Percentiles rank a stretch among this genome's conserved stretches.
Conservation (phyloP, 1,140 invertebrate genomes). For the Heliconius eleuchia region DNA sequence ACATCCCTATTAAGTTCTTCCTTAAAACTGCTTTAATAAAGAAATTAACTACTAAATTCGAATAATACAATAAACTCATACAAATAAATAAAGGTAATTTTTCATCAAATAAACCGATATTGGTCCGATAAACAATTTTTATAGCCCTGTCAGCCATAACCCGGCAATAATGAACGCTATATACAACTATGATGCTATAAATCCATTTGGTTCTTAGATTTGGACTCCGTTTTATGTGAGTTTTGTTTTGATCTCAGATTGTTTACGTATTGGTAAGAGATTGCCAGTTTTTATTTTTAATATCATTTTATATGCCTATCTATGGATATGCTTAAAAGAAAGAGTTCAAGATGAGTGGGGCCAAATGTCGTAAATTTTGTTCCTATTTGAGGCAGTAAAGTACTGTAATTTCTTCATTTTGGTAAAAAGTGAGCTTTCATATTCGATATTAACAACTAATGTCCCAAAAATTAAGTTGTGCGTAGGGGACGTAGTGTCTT, state of each 20-base stretch:
- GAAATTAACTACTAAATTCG: background rate
- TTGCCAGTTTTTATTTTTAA: no score
- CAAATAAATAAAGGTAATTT: conserved; percentile 36
- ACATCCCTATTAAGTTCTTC: no score
- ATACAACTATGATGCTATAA: conserved; percentile 7
- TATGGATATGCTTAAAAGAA: no score
- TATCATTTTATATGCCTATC: no score
- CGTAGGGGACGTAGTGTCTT: no score
- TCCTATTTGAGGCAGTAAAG: no score
- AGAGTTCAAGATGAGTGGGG: no score
- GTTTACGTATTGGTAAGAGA: background rate
- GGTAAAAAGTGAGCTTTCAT: no score
- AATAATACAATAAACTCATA: conserved; percentile 28
- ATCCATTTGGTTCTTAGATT: background rate
- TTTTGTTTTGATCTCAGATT: background rate
- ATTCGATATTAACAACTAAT: no score
- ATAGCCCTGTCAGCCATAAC: conserved; percentile 37
- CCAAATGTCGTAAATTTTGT: no score
- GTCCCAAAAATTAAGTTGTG: no score
- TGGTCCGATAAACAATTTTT: conserved; percentile 42
- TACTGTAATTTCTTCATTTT: no score
- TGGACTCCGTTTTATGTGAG: background rate
- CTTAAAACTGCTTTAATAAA: background rate
- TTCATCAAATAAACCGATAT: conserved; percentile 40
- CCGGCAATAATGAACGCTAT: conserved; percentile 34